Conservation (phyloP, 2,113 vertebrate genomes). For the Oryzias woworae region DNA sequence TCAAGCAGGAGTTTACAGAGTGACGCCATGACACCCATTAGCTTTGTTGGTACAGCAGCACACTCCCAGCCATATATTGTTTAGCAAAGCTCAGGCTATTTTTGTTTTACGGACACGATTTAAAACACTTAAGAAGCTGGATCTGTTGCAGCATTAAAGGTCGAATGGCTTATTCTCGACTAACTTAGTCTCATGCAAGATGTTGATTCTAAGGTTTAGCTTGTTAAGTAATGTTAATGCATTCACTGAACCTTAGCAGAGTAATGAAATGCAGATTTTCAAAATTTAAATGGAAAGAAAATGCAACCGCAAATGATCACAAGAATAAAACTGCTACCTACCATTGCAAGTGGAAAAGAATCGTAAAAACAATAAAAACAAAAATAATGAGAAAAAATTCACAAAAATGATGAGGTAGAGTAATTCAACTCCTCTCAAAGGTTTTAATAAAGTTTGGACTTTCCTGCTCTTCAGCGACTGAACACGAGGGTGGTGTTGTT, state of each 20-base stretch:
- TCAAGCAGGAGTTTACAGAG: slow-evolving; percentile 65
- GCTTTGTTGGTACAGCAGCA: slow-evolving; percentile 66
- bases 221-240: neutral
- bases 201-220: neutral
- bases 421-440: slow-evolving; percentile 54
- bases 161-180: neutral
- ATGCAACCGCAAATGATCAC: neutral
- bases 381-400: slow-evolving; percentile 25
- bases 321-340: neutral
- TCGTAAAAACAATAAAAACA: neutral
- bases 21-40: slow-evolving; percentile 54
- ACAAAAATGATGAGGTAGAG: slow-evolving; percentile 19
- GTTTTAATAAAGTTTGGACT: slow-evolving; percentile 72
- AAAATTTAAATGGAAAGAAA: neutral
- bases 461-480: slow-evolving; percentile 67
- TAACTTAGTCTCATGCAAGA: neutral
- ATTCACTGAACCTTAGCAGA: neutral
- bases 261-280: neutral
- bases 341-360: no score
- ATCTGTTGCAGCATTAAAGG: slow-evolving; percentile 38
- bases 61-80: slow-evolving; percentile 68
- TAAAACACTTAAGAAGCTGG: slow-evolving; percentile 27
- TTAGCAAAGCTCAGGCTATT: slow-evolving; percentile 52
- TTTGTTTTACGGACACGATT: slow-evolving; percentile 55
- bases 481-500: slow-evolving; percentile 68